Conservation (phyloP, 2,797 vertebrate species). For the Pelochelys cantorii region DNA sequence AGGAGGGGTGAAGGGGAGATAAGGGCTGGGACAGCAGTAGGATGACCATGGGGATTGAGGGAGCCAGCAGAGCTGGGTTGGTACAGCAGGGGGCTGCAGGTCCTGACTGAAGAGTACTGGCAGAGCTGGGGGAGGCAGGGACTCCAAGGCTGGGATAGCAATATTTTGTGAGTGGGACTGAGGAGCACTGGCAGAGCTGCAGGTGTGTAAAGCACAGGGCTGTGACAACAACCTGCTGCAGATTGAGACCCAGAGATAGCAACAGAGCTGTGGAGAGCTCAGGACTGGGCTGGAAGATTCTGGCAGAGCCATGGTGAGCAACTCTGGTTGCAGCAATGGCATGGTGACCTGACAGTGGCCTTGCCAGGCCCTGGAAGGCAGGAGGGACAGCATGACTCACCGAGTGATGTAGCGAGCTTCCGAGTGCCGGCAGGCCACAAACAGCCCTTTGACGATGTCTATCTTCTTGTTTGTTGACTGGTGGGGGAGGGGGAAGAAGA, state of each 20-base stretch:
- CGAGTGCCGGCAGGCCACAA: conserved; percentile 92
- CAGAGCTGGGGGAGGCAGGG: neutral
- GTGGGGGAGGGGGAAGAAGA: conserved; percentile 7
- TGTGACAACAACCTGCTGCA: neutral
- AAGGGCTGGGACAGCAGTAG: neutral
- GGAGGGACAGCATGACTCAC: conserved; percentile 70
- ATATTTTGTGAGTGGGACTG: neutral
- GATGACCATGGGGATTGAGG: neutral
- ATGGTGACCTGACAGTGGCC: neutral
- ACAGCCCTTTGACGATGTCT: conserved; percentile 93
- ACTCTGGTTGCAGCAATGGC: neutral
- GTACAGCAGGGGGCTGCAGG: neutral
- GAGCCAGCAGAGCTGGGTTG: neutral
- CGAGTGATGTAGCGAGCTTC: conserved; percentile 93
- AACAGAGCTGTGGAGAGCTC: neutral
- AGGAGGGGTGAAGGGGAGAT: neutral
- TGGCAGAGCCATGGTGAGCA: neutral
- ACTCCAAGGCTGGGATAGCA: neutral
- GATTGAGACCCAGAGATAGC: neutral
- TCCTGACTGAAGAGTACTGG: neutral
- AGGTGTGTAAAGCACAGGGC: neutral
- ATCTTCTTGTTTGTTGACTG: conserved; percentile 95
- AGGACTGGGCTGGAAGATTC: neutral
- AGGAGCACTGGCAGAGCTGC: neutral
- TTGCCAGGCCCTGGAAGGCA: neutral